These are phyloP conservation scores for Neodon shergylaensis DNA, from an alignment of 2,113 vertebrate genomes.

Conservation along the genomic window DNA sequence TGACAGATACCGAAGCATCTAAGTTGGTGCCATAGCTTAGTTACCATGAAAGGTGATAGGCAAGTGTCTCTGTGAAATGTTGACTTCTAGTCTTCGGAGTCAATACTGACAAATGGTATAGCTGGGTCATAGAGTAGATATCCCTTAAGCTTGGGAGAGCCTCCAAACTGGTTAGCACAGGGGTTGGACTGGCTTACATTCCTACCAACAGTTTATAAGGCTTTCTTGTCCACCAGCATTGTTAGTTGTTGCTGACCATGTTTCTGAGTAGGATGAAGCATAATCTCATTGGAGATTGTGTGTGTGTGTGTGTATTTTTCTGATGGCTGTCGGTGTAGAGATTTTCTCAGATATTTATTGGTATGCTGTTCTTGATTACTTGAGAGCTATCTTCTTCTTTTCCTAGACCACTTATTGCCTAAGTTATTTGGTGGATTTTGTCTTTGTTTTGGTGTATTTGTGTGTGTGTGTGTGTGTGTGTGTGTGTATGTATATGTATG, in stretches of 20 bases:
- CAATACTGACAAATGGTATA: not conserved
- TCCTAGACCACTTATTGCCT: too few species aligned
- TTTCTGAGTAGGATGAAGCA: not conserved
- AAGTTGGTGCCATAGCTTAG: not conserved
- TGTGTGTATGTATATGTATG: not conserved
- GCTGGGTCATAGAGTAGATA: not conserved
- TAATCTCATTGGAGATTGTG: not conserved
- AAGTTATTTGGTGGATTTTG: not conserved
- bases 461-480: not conserved
- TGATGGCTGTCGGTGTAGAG: not conserved
- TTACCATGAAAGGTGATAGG: not conserved
- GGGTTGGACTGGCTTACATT: too few species aligned
- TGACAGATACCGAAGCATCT: not conserved
- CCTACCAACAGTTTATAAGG: not conserved
- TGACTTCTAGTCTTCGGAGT: not conserved
- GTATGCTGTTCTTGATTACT: not conserved
- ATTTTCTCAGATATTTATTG: not conserved
- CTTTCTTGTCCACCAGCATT: too few species aligned
- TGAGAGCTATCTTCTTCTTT: not conserved
- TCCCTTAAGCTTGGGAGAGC: not conserved
- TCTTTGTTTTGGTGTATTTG: not conserved
- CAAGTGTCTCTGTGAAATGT: not conserved
- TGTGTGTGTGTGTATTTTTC: not conserved
- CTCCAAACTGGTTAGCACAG: not conserved
- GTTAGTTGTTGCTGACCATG: too few species aligned